Evolutionary conservation across 1,140 invertebrate genomes (phyloP).

Genomic region (Amphibalanus amphitrite): DNA sequence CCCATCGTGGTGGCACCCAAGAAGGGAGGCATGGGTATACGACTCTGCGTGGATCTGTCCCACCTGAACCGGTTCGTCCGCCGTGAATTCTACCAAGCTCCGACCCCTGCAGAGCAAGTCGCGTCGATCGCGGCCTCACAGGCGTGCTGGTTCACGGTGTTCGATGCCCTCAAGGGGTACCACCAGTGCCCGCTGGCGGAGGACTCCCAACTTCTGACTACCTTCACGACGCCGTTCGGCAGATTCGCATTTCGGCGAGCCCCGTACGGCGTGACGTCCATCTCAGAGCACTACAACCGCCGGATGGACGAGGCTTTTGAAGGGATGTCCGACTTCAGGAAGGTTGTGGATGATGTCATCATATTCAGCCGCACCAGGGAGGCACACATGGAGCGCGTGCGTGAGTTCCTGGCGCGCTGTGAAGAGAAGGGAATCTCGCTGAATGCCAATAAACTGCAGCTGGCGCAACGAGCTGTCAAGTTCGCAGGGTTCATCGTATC

Average conservation of each 20-base stretch:
- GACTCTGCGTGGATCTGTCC: background rate
- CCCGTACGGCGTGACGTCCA: conserved; percentile 16
- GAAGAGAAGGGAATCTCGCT: background rate
- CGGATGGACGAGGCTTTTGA: conserved; percentile 10
- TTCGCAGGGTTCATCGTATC: conserved; percentile 2
- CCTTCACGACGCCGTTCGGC: conserved; percentile 19
- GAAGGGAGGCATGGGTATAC: background rate
- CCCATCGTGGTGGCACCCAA: background rate
- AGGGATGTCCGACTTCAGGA: conserved; percentile 10
- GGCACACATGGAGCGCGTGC: background rate
- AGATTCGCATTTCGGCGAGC: conserved; percentile 13
- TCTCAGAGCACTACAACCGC: conserved; percentile 15
- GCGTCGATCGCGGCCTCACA: background rate
- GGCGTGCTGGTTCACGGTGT: conserved; percentile 12
- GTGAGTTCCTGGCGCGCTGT: background rate
- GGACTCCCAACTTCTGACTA: conserved; percentile 15
- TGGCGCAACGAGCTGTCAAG: background rate
- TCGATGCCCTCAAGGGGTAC: conserved; percentile 17
- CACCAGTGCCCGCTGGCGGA: conserved; percentile 16
- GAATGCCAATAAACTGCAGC: background rate
- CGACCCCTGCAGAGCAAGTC: background rate
- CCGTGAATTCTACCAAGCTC: background rate
- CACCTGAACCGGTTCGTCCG: background rate
- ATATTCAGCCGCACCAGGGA: conserved; percentile 7
- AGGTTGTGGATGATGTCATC: conserved; percentile 15